Evolutionary conservation across 2,113 vertebrate species (phyloP).

Genomic region (Tympanuchus pallidicinctus): DNA sequence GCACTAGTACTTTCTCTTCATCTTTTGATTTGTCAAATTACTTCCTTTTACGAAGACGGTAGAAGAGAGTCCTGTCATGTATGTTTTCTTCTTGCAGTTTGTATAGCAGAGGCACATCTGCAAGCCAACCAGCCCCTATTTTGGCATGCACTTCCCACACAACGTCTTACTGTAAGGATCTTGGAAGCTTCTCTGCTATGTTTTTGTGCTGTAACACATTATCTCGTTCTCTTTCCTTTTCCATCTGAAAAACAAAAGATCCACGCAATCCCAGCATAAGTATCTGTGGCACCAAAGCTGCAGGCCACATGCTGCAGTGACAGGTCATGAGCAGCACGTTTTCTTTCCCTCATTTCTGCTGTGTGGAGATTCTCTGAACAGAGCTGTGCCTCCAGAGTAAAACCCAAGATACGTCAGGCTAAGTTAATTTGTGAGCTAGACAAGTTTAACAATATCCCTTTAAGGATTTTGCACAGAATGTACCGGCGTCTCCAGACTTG

Average conservation of each 20-base stretch:
- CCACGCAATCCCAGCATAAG: neutral
- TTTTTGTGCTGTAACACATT: neutral
- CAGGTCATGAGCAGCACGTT: neutral
- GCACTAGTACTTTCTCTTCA: neutral
- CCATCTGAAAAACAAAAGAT: neutral
- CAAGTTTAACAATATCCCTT: conserved; percentile 30
- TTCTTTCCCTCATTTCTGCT: neutral
- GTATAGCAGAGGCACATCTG: neutral
- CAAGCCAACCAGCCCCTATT: neutral
- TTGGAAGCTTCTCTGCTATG: neutral
- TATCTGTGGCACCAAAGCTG: accelerated
- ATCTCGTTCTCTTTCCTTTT: neutral
- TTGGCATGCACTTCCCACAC: neutral
- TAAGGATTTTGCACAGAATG: conserved; percentile 51
- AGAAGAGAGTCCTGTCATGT: neutral
- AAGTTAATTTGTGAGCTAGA: conserved; percentile 51
- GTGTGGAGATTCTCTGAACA: accelerated
- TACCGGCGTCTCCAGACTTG: conserved; percentile 58
- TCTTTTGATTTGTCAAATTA: neutral
- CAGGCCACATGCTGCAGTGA: neutral
- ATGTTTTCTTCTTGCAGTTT: neutral
- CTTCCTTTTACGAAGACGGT: neutral
- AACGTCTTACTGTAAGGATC: neutral
- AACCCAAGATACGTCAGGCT: conserved; percentile 33
- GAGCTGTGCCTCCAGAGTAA: conserved; percentile 30